phyloP scores from a whole-genome alignment of 2,797 vertebrate genomes.

The Argentina silus region DNA sequence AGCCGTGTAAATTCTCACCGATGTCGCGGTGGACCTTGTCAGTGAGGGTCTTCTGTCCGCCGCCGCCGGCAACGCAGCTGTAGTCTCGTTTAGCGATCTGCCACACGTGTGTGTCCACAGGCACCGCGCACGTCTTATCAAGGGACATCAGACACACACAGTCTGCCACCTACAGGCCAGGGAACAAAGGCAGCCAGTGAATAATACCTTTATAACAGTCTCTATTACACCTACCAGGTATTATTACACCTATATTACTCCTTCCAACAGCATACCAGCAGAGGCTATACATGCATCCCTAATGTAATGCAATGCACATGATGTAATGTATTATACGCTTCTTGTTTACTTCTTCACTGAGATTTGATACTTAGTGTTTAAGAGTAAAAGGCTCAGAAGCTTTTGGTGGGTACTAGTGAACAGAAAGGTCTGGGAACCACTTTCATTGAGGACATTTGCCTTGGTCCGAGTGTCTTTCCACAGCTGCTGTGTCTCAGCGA shows the following conservation, averaged over 20 bases:
- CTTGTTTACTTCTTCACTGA: too few species aligned
- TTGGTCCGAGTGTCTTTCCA: too few species aligned
- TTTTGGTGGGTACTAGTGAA: too few species aligned
- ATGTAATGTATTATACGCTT: not conserved
- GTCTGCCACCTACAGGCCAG: constrained; percentile 86
- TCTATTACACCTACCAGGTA: too few species aligned
- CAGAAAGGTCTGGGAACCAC: too few species aligned
- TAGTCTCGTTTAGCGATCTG: constrained; percentile 92
- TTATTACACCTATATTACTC: not conserved
- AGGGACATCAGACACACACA: constrained; percentile 94
- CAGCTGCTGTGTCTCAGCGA: too few species aligned
- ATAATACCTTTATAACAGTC: not conserved
- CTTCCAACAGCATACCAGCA: not conserved
- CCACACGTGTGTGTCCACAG: constrained; percentile 93
- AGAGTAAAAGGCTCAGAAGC: too few species aligned
- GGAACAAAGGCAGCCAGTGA: not conserved
- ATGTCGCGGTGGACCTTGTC: constrained; percentile 86
- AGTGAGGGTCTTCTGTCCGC: constrained; percentile 80
- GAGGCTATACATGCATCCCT: not conserved
- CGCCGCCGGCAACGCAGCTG: constrained; percentile 58
- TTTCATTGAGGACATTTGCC: too few species aligned
- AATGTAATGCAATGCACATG: not conserved
- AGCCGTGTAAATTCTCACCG: constrained; percentile 73
- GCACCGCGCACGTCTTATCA: constrained; percentile 90
- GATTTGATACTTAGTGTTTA: too few species aligned